Percentiles rank a stretch among this genome's conserved stretches.
Conservation (phyloP, 2,797 vertebrate genomes). For the Leptodactylus fallax region DNA sequence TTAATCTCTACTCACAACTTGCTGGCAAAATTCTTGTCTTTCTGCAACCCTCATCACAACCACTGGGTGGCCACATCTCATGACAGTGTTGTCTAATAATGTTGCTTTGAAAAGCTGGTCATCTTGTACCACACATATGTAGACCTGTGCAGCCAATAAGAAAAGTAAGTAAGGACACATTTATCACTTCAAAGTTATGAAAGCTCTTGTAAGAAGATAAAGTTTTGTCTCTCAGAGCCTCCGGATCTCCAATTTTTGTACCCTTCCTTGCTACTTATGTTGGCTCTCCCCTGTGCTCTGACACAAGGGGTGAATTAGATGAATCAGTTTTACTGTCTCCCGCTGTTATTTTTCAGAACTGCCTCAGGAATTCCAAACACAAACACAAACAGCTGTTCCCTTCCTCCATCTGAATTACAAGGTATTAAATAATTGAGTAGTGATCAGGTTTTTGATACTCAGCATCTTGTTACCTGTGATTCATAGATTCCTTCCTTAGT, state of each 20-base stretch:
- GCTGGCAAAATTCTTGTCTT: too few species aligned
- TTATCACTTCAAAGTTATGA: too few species aligned
- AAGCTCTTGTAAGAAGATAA: too few species aligned
- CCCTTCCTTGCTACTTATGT: background rate
- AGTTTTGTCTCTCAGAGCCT: background rate
- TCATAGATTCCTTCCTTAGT: slow-evolving; percentile 22
- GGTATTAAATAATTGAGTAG: slow-evolving; percentile 62
- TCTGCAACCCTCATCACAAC: too few species aligned
- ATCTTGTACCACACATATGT: too few species aligned
- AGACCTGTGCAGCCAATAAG: too few species aligned
- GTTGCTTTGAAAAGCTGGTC: too few species aligned
- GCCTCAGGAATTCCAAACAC: slow-evolving; percentile 55
- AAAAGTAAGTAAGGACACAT: too few species aligned
- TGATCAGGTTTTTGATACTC: slow-evolving; percentile 58
- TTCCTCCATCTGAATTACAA: slow-evolving; percentile 55
- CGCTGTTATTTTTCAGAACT: slow-evolving; percentile 39
- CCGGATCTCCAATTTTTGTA: background rate
- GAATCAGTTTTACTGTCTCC: slow-evolving; percentile 51
- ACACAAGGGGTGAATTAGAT: slow-evolving; percentile 6
- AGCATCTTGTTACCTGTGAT: slow-evolving; percentile 57
- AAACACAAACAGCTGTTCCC: slow-evolving; percentile 60
- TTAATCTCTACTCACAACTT: too few species aligned
- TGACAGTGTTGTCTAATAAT: too few species aligned
- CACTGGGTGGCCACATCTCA: too few species aligned
- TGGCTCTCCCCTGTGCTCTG: background rate